phyloP scores from a whole-genome alignment of 2,888 invertebrate species.

The Coleophora deauratella region DNA sequence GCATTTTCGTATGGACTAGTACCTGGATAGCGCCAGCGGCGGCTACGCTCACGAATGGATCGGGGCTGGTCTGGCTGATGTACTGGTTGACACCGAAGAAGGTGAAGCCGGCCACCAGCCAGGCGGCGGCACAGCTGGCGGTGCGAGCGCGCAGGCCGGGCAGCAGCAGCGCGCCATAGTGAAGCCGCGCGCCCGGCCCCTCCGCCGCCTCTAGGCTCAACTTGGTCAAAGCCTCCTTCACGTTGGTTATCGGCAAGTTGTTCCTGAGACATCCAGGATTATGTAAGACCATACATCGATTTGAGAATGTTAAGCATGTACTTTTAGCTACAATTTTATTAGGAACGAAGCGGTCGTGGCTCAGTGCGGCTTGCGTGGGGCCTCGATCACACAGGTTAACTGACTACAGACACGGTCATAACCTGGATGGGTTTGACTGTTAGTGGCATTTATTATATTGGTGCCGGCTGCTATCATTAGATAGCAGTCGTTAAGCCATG shows the following conservation, averaged over 20 bases:
- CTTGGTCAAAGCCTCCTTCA: conserved; percentile 55
- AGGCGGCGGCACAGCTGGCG: conserved; percentile 78
- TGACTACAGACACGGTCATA: no score
- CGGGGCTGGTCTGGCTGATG: conserved; percentile 83
- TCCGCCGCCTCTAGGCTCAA: conserved; percentile 33
- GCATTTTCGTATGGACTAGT: no score
- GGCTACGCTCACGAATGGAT: conserved; percentile 87
- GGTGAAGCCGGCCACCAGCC: conserved; percentile 87
- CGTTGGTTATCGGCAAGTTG: conserved; percentile 40
- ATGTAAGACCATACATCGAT: no score
- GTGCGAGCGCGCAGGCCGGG: conserved; percentile 78
- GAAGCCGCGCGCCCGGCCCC: conserved; percentile 45
- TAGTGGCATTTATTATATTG: no score
- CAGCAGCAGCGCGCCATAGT: conserved; percentile 76
- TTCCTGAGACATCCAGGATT: conserved; percentile 48
- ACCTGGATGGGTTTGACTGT: no score
- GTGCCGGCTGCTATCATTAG: no score
- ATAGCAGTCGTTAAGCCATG: no score
- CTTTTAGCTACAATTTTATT: no score
- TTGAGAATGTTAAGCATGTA: no score
- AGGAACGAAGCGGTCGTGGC: no score
- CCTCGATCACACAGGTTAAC: no score
- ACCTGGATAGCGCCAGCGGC: conserved; percentile 70
- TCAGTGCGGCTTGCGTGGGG: no score
- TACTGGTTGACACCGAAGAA: conserved; percentile 91